Evolutionary conservation across 2,113 vertebrate species (phyloP).

Genomic region (Anoplopoma fimbria): DNA sequence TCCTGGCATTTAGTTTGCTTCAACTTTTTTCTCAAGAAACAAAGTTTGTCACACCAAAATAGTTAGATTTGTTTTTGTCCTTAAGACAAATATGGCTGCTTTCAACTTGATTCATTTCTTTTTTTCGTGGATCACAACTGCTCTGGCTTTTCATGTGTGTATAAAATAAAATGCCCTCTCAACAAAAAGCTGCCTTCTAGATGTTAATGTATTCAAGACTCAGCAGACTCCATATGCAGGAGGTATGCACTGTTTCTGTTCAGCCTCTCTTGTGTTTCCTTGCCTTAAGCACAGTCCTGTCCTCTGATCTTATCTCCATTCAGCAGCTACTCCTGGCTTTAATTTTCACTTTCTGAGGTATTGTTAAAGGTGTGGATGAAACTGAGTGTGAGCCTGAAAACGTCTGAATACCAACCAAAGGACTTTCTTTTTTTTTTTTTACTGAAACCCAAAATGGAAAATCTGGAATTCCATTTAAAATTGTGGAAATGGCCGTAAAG

Average conservation of each 20-base stretch:
- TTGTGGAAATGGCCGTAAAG: background rate
- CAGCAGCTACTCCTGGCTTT: slow-evolving; percentile 38
- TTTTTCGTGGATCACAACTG: slow-evolving; percentile 2
- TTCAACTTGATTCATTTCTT: background rate
- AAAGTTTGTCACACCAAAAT: background rate
- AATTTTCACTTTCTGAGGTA: slow-evolving; percentile 21
- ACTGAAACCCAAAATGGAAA: slow-evolving; percentile 26
- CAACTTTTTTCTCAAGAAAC: background rate
- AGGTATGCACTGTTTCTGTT: slow-evolving; percentile 44
- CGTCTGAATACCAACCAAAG: background rate
- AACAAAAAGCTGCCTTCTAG: slow-evolving; percentile 38
- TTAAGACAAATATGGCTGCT: slow-evolving; percentile 6
- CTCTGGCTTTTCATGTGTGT: background rate
- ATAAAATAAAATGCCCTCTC: slow-evolving; percentile 9
- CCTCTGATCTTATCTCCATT: slow-evolving; percentile 36
- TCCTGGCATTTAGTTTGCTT: background rate
- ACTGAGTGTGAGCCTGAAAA: slow-evolving; percentile 25
- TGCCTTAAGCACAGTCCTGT: slow-evolving; percentile 35
- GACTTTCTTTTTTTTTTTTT: slow-evolving; percentile 30
- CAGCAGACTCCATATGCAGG: slow-evolving; percentile 46
- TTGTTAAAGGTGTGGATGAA: slow-evolving; percentile 26
- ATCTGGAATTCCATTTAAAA: slow-evolving; percentile 36
- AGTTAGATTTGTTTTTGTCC: background rate
- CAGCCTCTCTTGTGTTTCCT: slow-evolving; percentile 42
- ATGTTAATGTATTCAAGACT: slow-evolving; percentile 58